Evolutionary conservation across 2,888 invertebrate species (phyloP), one percentile per base, ranked within the genome.

Genomic region (Thymelicus acteon): DNA sequence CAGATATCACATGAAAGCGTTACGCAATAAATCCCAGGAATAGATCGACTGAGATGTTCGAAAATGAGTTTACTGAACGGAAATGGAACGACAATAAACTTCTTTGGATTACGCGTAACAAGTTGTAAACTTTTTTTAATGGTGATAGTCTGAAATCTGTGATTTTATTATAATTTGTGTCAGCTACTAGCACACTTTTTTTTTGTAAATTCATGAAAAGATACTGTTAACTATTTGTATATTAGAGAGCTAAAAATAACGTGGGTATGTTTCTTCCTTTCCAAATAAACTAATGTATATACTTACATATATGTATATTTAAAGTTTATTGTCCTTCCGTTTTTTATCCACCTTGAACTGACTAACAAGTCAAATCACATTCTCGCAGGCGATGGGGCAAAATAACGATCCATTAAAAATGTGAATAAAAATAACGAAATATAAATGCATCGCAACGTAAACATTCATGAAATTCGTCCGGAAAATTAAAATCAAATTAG

Each of bases 81-180:
- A 75, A 74, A 75, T 58, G 69, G 76, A 57, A 49, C 75, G 54
- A 49, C 60, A 71, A 68, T 57, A 57, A 57, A 57, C 57, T 24
- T 31, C 57, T 31, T 57, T 24, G 12, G 44, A 44, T 44, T 31
- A 10, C 13, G 4, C 7, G 24, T 10, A 57, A 57, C 13, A 57
- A 57, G 24, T 31, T 57, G 31, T 31, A 13, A 7, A 52, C 8
- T 44, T 10, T 10, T 44, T 8, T 31, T 31, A 31, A 31, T 31
- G 31, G 1, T 31, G 31, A 31, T 5, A 31, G 31, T 31, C 31
- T 31, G 31, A 31, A 31, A 31, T 31, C 5, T 31, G 31, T 31
- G 31, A 31, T 5, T 31, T 31, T 31, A 31, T 5, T 31, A 3
- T 3, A 31, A 31, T 31, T 31, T 19, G 19, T 19, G 19, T 19